phyloP scores from a whole-genome alignment of 2,888 invertebrate species.

The Hyposoter didymator region DNA sequence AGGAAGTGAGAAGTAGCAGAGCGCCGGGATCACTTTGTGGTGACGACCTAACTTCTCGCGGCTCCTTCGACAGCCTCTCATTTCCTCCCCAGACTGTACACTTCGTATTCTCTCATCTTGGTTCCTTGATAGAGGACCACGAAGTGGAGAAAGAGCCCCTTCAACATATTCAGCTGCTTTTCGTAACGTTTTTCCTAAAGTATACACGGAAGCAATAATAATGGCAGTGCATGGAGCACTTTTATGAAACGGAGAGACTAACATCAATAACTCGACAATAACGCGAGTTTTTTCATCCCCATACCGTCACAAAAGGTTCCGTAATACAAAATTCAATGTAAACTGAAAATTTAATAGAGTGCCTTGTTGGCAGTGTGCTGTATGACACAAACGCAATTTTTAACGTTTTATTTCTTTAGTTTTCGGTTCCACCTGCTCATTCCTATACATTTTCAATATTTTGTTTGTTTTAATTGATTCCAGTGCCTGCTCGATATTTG shows the following conservation, averaged over 20 bases:
- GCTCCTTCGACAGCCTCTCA: conserved; percentile 56
- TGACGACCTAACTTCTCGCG: conserved; percentile 28
- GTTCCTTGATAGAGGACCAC: conserved; percentile 53
- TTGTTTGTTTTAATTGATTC: background rate
- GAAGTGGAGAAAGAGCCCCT: conserved; percentile 11
- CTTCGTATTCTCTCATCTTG: conserved; percentile 49
- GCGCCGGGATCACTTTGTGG: conserved; percentile 53
- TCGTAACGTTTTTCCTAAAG: background rate
- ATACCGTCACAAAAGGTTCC: background rate
- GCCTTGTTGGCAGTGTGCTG: too few relatives aligned
- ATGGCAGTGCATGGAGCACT: background rate
- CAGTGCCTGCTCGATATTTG: background rate
- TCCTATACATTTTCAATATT: background rate
- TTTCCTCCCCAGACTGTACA: conserved; percentile 38
- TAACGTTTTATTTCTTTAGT: background rate
- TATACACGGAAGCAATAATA: conserved; percentile 9
- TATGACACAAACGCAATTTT: background rate
- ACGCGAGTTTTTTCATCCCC: background rate
- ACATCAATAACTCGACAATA: background rate
- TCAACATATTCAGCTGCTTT: conserved; percentile 27
- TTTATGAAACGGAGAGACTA: background rate
- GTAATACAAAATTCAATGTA: background rate
- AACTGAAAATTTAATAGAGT: background rate
- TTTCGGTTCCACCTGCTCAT: background rate
- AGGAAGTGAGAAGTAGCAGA: background rate